A percentile compares a stretch with the other conserved stretches of the same genome.
Evolutionary conservation across 1,140 invertebrate genomes (phyloP).

Genomic region (Thaumatotibia leucotreta): DNA sequence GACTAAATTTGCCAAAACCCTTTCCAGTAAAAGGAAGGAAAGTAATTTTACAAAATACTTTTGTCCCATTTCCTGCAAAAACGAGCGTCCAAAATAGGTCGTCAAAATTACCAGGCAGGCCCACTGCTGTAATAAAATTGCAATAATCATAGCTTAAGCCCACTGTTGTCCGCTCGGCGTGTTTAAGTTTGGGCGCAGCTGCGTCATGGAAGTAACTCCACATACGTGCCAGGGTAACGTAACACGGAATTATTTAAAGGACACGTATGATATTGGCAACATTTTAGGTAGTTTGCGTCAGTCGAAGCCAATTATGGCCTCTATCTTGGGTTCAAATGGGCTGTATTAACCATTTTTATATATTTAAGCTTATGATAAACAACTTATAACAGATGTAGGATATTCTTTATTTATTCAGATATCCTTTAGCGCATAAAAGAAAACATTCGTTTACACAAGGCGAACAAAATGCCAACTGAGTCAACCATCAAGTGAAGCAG

Average conservation of each 20-base stretch:
- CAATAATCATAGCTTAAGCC: conserved; percentile 11
- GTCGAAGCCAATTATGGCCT: background rate
- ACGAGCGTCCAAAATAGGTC: conserved; percentile 6
- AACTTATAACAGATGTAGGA: no score
- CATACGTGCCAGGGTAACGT: background rate
- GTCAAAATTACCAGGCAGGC: background rate
- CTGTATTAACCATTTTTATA: no score
- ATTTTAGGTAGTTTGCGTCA: background rate
- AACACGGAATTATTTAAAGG: conserved; percentile 5
- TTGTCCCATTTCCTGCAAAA: background rate
- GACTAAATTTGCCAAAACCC: background rate
- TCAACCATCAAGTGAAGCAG: no score
- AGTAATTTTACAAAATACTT: background rate
- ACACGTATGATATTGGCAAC: background rate
- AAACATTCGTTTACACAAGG: no score
- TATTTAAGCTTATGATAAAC: background rate
- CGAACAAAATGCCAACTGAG: no score
- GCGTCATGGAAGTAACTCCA: background rate
- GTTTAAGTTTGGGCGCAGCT: background rate
- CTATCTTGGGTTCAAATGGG: no score
- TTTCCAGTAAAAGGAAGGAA: background rate
- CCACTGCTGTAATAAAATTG: background rate
- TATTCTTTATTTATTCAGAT: background rate
- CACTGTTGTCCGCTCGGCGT: background rate
- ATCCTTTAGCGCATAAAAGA: no score